These are phyloP conservation scores for Bellardia pandia DNA, from an alignment of 2,888 invertebrate genomes.

Conservation along the genomic window DNA sequence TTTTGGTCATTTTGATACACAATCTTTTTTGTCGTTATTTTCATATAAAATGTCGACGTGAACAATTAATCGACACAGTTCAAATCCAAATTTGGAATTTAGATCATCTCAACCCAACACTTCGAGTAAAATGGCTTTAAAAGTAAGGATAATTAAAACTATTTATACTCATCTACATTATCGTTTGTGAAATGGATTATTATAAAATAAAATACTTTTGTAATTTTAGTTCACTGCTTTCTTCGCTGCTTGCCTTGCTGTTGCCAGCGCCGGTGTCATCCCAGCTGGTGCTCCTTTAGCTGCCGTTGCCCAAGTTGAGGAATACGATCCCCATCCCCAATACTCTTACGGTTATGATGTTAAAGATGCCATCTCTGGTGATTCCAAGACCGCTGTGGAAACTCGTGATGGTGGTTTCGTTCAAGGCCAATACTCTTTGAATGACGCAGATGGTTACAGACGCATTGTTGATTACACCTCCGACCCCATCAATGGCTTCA, in stretches of 20 bases:
- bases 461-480: conserved; percentile 84
- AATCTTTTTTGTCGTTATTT: conserved; percentile 58
- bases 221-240: conserved; percentile 79
- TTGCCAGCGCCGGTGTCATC: conserved; percentile 80
- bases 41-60: conserved; percentile 77
- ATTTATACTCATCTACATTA: background rate
- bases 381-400: conserved; percentile 84
- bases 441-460: conserved; percentile 84
- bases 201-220: background rate
- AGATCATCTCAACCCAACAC: conserved; percentile 78
- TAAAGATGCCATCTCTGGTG: conserved; percentile 83
- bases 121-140: conserved; percentile 81
- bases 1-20: conserved; percentile 76
- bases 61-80: conserved; percentile 80
- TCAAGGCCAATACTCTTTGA: conserved; percentile 84
- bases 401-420: conserved; percentile 84
- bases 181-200: background rate
- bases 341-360: conserved; percentile 84
- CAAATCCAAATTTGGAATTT: conserved; percentile 81
- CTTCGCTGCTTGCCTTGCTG: conserved; percentile 81
- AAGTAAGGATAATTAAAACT: conserved; percentile 78
- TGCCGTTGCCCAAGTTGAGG: conserved; percentile 79
- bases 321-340: conserved; percentile 84
- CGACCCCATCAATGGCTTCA: conserved; percentile 84
- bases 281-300: conserved; percentile 79